Evolutionary conservation across 2,888 invertebrate genomes (phyloP), one percentile per base, ranked within the genome.

Genomic region (Melieria picta): DNA sequence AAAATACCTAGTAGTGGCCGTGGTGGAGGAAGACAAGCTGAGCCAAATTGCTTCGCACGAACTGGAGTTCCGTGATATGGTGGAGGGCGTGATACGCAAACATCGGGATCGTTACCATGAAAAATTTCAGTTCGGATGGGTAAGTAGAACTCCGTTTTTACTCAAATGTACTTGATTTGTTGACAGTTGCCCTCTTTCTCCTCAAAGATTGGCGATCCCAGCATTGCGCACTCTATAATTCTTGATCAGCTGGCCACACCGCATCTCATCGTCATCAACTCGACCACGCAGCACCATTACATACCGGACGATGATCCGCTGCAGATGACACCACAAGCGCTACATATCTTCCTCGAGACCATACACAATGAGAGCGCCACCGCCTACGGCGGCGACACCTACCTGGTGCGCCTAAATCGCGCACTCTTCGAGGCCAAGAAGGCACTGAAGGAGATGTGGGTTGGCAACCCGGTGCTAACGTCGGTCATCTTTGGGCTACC

Each of bases 401-500:
- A 93, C 85, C 88, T 91, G 10, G 92, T 95, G 58, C 90, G 93
- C 65, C 77, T 95, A 7, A 95, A 94, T 83, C 90, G 97, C 79
- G 90, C 92, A 3, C 91, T 93, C 83, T 98, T 93, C 84, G 97
- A 98, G 85, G 90, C 93, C n/a, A 91, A 91, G 79, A 91, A 93
- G 43, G 91, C 93, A 0, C 87, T 98, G 45, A 88, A 89, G 13
- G 93, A 93, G 77, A 96, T 97, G 95, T 97, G 96, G 96, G 90
- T 89, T 76, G 96, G 96, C 9, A 97, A 97, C 88, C 97, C 98
- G 0, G 94, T 98, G 74, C 88, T 99, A 74, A 97, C 98, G 5
- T 90, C 96, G 47, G 92, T 99, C 5, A 90, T 99, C 66, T 97
- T 99, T 86, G 98, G 98, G 1, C 89, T 99, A 73, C 99, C 99